A percentile compares a stretch with the other conserved stretches of the same genome.
Conservation (phyloP, 2,113 vertebrate genomes). For the Rhinogobius similis region DNA sequence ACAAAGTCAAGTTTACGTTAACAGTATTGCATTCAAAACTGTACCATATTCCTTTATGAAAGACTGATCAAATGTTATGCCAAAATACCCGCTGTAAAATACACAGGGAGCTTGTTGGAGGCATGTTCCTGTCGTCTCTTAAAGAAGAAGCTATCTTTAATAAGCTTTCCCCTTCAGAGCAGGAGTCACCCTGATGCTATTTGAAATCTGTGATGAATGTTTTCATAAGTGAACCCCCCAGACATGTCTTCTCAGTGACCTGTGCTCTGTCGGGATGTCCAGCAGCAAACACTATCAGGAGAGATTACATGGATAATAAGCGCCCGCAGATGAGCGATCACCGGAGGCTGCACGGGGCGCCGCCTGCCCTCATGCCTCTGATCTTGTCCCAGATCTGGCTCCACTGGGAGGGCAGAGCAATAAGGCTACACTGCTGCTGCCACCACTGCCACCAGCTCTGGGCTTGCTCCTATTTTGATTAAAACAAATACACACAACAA, state of each 20-base stretch:
- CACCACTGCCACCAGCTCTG: slow-evolving; percentile 52
- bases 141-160: slow-evolving; percentile 1
- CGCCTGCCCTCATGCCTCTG: slow-evolving; percentile 42
- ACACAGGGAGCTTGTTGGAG: neutral
- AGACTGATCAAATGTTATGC: slow-evolving; percentile 4
- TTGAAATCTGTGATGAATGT: slow-evolving; percentile 60
- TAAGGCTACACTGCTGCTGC: slow-evolving; percentile 16
- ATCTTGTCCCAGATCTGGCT: slow-evolving; percentile 64
- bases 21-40: neutral
- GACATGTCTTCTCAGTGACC: slow-evolving; percentile 61
- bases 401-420: slow-evolving; percentile 49
- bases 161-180: slow-evolving; percentile 36
- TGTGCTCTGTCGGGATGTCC: slow-evolving; percentile 60
- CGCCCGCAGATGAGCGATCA: slow-evolving; percentile 61
- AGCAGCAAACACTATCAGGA: slow-evolving; percentile 68
- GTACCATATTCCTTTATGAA: slow-evolving; percentile 11
- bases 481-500: slow-evolving; percentile 67
- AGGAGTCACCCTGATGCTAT: slow-evolving; percentile 50
- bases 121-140: slow-evolving; percentile 6
- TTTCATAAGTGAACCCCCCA: slow-evolving; percentile 55
- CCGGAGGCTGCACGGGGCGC: slow-evolving; percentile 53
- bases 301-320: slow-evolving; percentile 72
- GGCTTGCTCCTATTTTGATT: slow-evolving; percentile 63
- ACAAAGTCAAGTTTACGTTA: too few species aligned
- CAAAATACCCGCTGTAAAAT: neutral